Base-by-base conservation (phyloP, 2,113 vertebrate genomes). In the Bombycilla garrulus region DNA sequence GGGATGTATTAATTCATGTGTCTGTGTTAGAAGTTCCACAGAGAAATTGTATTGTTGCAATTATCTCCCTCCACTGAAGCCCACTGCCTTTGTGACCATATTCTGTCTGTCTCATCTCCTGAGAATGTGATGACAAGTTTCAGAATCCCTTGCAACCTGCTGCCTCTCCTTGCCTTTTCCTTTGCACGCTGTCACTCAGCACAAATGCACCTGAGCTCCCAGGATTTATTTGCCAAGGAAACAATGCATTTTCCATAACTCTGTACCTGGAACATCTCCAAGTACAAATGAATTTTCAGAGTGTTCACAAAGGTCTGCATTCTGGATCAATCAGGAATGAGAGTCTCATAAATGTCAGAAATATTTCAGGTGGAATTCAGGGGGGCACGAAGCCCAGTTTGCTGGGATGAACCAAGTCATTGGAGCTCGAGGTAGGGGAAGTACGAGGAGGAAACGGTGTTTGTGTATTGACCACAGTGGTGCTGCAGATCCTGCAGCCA, bases 341-440 rank as follows among this genome's bases (percentile, higher is more conserved):
- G 70, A 71, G 65, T 2, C 38, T 31, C 51, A 18, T 17, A 60
- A 53, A 77, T 10, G 12, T 28, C 79, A 74, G 40, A 29, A 61
- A 42, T 6, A 21, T 60, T 78, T 64, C 36, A 44, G 25, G 31
- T 24, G 36, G 64, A 81, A 58, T 88, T 80, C 54, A 48, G 62
- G 5, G 36, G 80, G 47, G 67, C 13, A 36, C 20, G 28, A 61
- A 51, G 33, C 23, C 58, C 31, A 29, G 9, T 24, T 42, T 51
- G 38, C 5, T 19, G 11, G 12, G 53, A 42, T 11, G 35, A 64
- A 28, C 4, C 23, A 33, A 33, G 23, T 4, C 23, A 8, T 3
- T 28, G 42, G 8, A 0, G 0, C 31, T 56, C 1, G 3, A 53
- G 44, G 33, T 19, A 56, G 38, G 57, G 38, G 9, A 58, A 58